Percentiles rank a stretch among this genome's conserved stretches.
Evolutionary conservation across 2,888 invertebrate species (phyloP).

Genomic region (Plebejus anna): DNA sequence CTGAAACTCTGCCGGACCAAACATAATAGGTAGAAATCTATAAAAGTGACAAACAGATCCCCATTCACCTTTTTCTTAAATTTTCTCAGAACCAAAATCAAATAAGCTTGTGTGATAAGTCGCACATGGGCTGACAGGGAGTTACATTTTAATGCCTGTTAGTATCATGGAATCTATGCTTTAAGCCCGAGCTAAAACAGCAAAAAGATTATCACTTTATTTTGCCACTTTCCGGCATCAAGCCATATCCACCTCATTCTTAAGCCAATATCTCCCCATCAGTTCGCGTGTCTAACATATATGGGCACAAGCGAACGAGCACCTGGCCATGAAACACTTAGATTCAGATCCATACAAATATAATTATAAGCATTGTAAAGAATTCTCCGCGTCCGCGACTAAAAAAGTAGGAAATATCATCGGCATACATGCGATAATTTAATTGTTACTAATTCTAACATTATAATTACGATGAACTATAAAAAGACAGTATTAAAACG

Average conservation of each 20-base stretch:
- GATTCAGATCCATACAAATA: conserved; percentile 9
- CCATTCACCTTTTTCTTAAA: no score
- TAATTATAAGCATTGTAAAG: not conserved
- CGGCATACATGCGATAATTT: conserved; percentile 12
- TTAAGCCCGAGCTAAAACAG: no score
- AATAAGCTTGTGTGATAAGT: no score
- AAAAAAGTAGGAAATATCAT: conserved; percentile 14
- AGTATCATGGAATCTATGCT: no score
- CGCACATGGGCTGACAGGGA: no score
- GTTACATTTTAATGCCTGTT: no score
- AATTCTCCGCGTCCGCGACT: not conserved
- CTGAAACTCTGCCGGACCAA: no score
- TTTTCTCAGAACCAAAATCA: no score
- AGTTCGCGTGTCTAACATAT: conserved; percentile 8
- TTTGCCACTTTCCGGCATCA: not conserved
- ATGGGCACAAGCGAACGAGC: conserved; percentile 15
- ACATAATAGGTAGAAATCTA: no score
- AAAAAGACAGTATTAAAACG: not conserved
- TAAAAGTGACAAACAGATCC: no score
- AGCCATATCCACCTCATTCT: not conserved
- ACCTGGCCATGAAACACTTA: conserved; percentile 20
- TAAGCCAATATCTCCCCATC: conserved; percentile 1
- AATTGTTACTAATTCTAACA: not conserved
- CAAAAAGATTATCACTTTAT: not conserved
- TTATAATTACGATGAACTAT: not conserved